Evolutionary conservation across 2,888 invertebrate species (phyloP), one percentile per base, ranked within the genome.

Genomic region (Acheta domesticus): DNA sequence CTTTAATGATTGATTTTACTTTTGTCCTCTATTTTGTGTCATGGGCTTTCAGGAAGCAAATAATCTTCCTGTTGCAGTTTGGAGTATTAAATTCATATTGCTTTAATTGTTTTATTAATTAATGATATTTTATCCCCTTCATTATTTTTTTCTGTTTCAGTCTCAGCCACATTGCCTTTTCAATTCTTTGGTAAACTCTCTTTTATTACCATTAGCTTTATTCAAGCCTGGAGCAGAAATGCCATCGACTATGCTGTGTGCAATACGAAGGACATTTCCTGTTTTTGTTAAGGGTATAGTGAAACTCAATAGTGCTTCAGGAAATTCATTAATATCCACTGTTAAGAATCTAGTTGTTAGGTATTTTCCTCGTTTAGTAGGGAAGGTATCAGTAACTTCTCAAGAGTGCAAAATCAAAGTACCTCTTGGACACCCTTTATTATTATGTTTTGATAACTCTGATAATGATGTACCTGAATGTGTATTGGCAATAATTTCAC

Each of bases 261-360:
- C 89, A 1, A 85, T 91, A 20, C 88, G 88, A 82, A 87, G 87
- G 83, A 87, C 89, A 19, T 89, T 90, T 86, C 88, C 89, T 36
- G 86, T 89, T 36, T 87, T 89, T 81, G 85, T 90, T 74, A 87
- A 88, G 82, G 90, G 90, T 1, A 86, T 90, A 23, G 87, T 88
- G 0, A 87, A 86, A 36, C 83, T 91, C 62, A 88, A 89, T 82
- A 87, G 86, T 78, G 86, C 84, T 80, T 84, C 85, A 11, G 90
- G 90, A 84, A 85, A 86, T 0, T 90, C 89, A 82, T 83, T 90
- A 20, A 86, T 86, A 48, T 86, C 89, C 81, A 87, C 87, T 0
- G 84, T 90, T 19, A 87, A 86, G 48, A 89, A 90, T 84, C 84
- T 90, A 74, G 85, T 90, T 48, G 84, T 87, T 11, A 83, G 83